Evolutionary conservation across 2,888 invertebrate species (phyloP).

Genomic region (Mellilla xanthometata): DNA sequence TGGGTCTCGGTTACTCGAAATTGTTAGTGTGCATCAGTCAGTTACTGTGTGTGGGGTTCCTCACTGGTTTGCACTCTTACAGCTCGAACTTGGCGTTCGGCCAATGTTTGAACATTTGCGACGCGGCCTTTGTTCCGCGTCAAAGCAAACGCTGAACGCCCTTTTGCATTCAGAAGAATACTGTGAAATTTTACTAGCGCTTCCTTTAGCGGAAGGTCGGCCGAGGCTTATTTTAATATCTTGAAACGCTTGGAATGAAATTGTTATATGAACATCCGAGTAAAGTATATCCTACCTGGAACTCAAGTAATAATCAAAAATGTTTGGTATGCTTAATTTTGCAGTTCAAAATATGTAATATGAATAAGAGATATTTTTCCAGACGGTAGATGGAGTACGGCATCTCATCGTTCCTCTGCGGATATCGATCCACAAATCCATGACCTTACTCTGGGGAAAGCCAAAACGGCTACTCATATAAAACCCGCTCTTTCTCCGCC

Average conservation of each 20-base stretch:
- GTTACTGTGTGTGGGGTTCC: background rate
- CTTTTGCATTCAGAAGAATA: constrained; percentile 50
- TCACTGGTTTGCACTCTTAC: constrained; percentile 21
- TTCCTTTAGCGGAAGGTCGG: constrained; percentile 38
- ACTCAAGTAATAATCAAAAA: background rate
- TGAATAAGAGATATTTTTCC: background rate
- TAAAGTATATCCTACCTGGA: background rate
- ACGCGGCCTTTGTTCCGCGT: constrained; percentile 48
- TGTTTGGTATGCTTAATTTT: no score
- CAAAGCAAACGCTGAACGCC: constrained; percentile 58
- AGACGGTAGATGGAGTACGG: background rate
- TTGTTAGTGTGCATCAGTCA: constrained; percentile 6
- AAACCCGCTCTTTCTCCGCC: constrained; percentile 14
- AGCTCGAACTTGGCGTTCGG: constrained; percentile 49
- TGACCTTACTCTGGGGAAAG: constrained; percentile 19
- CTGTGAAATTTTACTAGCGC: constrained; percentile 49
- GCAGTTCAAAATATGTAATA: background rate
- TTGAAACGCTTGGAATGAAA: constrained; percentile 29
- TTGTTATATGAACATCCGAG: background rate
- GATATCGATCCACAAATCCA: constrained; percentile 18
- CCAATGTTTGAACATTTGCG: constrained; percentile 58
- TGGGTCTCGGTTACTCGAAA: background rate
- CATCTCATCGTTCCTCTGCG: constrained; percentile 6
- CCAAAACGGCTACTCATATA: constrained; percentile 22
- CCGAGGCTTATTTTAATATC: constrained; percentile 37